phyloP scores from a whole-genome alignment of 1,140 invertebrate species.

The Hestina assimilis region DNA sequence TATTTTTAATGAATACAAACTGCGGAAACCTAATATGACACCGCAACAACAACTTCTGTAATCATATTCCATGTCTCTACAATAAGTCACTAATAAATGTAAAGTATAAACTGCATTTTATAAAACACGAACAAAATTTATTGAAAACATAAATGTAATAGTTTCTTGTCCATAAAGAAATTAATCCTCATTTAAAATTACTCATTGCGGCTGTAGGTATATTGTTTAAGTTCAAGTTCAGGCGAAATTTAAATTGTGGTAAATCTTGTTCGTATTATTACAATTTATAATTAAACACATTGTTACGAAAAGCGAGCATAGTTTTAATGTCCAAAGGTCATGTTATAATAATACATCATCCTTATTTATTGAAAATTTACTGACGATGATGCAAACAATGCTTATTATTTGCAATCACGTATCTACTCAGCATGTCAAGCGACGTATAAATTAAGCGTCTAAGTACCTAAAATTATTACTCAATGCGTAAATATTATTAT shows the following conservation, averaged over 20 bases:
- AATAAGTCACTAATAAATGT: background rate
- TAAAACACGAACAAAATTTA: no score
- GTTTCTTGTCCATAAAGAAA: no score
- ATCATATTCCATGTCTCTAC: slow-evolving; percentile 1
- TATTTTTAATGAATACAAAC: slow-evolving; percentile 31
- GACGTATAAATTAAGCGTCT: slow-evolving; percentile 1
- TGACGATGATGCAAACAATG: slow-evolving; percentile 5
- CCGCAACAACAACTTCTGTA: slow-evolving; percentile 10
- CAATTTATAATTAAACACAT: no score
- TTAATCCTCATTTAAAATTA: no score
- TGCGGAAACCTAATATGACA: slow-evolving; percentile 26
- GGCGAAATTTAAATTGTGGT: no score
- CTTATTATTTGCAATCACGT: slow-evolving; percentile 15
- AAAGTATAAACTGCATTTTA: no score
- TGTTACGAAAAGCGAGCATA: background rate
- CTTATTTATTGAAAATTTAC: background rate
- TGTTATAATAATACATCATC: background rate
- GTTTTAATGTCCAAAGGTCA: background rate
- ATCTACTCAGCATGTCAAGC: slow-evolving; percentile 5
- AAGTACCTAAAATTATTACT: background rate
- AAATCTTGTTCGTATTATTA: no score
- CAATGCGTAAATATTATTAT: no score
- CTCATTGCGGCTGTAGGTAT: no score
- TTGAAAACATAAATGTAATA: no score
- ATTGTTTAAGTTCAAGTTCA: no score